phyloP scores from a whole-genome alignment of 2,113 vertebrate species.

The Callospermophilus lateralis region DNA sequence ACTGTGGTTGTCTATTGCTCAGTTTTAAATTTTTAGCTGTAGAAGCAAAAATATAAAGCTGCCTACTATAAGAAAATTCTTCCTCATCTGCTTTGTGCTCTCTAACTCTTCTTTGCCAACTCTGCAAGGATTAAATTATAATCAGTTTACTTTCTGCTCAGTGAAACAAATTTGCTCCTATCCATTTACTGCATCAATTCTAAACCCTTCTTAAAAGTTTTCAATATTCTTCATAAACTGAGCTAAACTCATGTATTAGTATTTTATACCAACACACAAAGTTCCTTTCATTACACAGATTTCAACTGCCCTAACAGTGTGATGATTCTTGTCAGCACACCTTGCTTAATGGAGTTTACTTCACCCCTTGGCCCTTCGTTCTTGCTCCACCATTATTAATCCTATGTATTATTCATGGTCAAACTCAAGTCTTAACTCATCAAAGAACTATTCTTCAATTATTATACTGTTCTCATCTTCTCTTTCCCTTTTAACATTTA shows the following conservation, averaged over 20 bases:
- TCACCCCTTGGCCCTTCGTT: not conserved
- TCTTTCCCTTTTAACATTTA: not conserved
- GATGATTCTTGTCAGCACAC: not conserved
- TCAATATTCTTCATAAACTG: conserved; percentile 7
- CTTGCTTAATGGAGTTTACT: not conserved
- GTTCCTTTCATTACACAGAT: not conserved
- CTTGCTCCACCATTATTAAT: not conserved
- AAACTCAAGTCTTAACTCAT: conserved; percentile 27
- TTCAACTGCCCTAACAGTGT: not conserved
- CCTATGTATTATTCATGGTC: not conserved
- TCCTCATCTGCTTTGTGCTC: not conserved
- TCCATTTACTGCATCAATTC: not conserved
- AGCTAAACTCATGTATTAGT: not conserved
- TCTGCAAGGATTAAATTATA: not conserved
- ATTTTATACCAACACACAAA: not conserved
- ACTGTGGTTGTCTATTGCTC: not conserved
- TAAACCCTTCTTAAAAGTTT: not conserved
- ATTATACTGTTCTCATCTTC: not conserved
- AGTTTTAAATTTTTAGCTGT: not conserved
- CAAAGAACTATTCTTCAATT: not conserved
- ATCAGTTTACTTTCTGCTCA: not conserved
- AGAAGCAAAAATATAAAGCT: not conserved
- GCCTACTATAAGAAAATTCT: not conserved
- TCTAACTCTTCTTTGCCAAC: not conserved
- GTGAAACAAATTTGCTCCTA: not conserved